Evolutionary conservation across 2,888 invertebrate species (phyloP).

Genomic region (Oligia latruncula): DNA sequence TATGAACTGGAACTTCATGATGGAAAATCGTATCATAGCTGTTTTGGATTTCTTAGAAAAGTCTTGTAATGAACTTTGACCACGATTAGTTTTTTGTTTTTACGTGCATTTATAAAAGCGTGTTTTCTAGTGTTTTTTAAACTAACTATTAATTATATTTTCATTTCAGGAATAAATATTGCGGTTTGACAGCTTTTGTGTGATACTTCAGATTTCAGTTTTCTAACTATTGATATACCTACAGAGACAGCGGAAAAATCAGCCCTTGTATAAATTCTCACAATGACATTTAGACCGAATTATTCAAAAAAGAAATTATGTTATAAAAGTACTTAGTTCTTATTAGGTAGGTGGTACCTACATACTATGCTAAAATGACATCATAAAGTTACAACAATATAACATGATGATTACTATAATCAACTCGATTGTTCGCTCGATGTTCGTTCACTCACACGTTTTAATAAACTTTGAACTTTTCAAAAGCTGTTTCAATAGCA

Average conservation of each 20-base stretch:
- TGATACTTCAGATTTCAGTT: no score
- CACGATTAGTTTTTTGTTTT: no score
- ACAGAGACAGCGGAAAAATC: no score
- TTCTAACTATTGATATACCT: no score
- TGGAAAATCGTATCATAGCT: no score
- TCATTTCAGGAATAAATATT: background rate
- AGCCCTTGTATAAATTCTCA: background rate
- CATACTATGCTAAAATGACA: background rate
- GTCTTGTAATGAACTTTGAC: no score
- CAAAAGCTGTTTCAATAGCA: background rate
- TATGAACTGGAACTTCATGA: no score
- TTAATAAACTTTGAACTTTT: background rate
- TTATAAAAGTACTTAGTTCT: background rate
- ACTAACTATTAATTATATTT: background rate
- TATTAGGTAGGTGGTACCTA: background rate
- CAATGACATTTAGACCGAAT: background rate
- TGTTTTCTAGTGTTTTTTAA: no score
- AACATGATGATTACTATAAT: background rate
- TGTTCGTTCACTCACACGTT: background rate
- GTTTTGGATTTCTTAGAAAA: no score
- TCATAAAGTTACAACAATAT: background rate
- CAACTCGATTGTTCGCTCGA: no score
- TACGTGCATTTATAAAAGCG: no score
- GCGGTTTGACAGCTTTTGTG: no score
- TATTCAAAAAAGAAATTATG: background rate